Percentiles rank a stretch among this genome's conserved stretches.
phyloP scores from a whole-genome alignment of 2,113 vertebrate species.

The Festucalex cinctus region DNA sequence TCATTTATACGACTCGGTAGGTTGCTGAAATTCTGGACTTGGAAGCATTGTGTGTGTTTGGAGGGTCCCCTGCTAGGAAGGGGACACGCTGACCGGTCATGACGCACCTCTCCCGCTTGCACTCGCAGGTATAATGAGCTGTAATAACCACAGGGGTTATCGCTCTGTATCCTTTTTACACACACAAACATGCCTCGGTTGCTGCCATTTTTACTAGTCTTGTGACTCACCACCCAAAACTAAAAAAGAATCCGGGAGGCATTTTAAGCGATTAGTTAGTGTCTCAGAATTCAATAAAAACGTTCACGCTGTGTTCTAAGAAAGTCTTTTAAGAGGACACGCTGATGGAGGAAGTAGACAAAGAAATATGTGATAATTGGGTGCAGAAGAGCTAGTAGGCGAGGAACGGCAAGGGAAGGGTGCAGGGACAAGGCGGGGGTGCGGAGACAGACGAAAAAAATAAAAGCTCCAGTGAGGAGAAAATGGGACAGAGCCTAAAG shows the following conservation, averaged over 20 bases:
- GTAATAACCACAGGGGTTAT: constrained; percentile 26
- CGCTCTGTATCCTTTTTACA: constrained; percentile 14
- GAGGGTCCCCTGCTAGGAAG: constrained; percentile 5
- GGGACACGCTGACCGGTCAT: constrained; percentile 10
- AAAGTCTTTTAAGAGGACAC: constrained; percentile 7
- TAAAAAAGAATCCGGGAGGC: constrained; percentile 5
- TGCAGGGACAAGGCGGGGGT: neutral
- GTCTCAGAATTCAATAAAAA: constrained; percentile 9
- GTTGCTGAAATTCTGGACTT: constrained; percentile 37
- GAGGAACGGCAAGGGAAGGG: neutral
- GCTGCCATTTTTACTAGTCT: constrained; percentile 24
- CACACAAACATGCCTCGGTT: constrained; percentile 19
- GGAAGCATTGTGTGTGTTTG: neutral
- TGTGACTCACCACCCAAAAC: neutral
- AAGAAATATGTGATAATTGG: constrained; percentile 60
- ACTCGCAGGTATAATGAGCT: constrained; percentile 42
- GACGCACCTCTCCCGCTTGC: constrained; percentile 11
- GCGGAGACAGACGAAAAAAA: neutral
- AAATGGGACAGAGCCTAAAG: constrained; percentile 32
- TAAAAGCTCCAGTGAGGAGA: constrained; percentile 15
- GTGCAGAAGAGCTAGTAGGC: constrained; percentile 42
- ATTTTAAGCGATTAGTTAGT: constrained; percentile 6
- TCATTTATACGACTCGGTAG: constrained; percentile 28
- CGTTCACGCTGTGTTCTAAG: constrained; percentile 8
- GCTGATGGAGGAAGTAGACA: constrained; percentile 16